phyloP scores from a whole-genome alignment of 2,888 invertebrate species.

The Anarsia innoxiella region DNA sequence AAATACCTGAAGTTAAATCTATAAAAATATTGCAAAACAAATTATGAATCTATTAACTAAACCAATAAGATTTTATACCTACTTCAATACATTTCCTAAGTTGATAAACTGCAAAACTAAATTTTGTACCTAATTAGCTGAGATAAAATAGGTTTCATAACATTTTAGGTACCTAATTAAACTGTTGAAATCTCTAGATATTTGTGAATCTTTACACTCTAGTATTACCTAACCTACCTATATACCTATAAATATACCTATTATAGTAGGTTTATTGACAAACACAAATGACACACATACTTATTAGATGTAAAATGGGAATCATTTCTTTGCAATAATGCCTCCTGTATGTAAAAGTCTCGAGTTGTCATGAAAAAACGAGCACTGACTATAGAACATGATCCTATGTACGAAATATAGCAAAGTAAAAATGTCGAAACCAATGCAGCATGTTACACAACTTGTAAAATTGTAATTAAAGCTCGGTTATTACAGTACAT shows the following conservation, averaged over 20 bases:
- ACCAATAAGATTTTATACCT: no score
- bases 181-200: neutral
- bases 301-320: neutral
- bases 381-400: conserved; percentile 30
- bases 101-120: no score
- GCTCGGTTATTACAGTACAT: conserved; percentile 16
- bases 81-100: no score
- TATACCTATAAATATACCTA: no score
- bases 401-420: no score
- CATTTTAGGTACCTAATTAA: conserved; percentile 6
- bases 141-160: conserved; percentile 5
- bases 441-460: conserved; percentile 58
- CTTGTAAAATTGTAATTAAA: conserved; percentile 29
- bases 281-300: no score
- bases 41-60: no score
- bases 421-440: conserved; percentile 44
- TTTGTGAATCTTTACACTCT: conserved; percentile 1
- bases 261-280: conserved; percentile 5
- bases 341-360: neutral
- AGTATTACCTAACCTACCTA: conserved; percentile 4
- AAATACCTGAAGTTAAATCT: no score
- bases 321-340: neutral
- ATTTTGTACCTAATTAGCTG: neutral
- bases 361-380: conserved; percentile 8
- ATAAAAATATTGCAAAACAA: no score